phyloP scores from a whole-genome alignment of 2,113 vertebrate genomes.

The Eptesicus fuscus region DNA sequence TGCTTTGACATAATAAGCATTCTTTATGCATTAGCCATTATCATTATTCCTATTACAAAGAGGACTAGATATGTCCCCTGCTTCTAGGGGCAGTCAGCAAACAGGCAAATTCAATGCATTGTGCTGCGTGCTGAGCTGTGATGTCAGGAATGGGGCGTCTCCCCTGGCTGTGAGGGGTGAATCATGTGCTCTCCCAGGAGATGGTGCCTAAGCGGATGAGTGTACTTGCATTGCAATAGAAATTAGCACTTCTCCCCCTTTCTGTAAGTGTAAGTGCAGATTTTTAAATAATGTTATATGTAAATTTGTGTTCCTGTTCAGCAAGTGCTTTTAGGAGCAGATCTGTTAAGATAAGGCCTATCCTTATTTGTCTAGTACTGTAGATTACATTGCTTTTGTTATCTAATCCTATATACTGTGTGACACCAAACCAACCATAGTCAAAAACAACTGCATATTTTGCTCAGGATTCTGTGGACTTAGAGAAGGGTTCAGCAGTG shows the following conservation, averaged over 20 bases:
- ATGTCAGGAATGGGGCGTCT: not conserved
- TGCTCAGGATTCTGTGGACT: not conserved
- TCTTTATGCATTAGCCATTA: not conserved
- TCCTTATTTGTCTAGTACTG: not conserved
- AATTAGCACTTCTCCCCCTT: not conserved
- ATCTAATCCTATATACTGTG: accelerated
- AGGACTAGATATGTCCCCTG: not conserved
- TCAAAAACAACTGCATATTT: not conserved
- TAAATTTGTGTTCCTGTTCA: not conserved
- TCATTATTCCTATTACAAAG: not conserved
- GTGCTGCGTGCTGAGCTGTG: not conserved
- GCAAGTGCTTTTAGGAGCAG: not conserved
- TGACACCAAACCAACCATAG: not conserved
- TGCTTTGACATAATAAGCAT: not conserved
- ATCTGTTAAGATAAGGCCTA: not conserved
- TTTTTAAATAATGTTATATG: not conserved
- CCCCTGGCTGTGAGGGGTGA: not conserved
- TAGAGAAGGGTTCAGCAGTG: not conserved
- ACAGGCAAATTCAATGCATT: not conserved
- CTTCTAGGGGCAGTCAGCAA: not conserved
- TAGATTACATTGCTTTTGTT: not conserved
- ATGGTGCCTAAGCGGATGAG: not conserved
- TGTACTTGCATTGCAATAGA: not conserved
- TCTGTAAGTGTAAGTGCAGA: not conserved
- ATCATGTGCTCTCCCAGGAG: not conserved